phyloP scores from a whole-genome alignment of 2,888 invertebrate species.

The Sialis lutaria region DNA sequence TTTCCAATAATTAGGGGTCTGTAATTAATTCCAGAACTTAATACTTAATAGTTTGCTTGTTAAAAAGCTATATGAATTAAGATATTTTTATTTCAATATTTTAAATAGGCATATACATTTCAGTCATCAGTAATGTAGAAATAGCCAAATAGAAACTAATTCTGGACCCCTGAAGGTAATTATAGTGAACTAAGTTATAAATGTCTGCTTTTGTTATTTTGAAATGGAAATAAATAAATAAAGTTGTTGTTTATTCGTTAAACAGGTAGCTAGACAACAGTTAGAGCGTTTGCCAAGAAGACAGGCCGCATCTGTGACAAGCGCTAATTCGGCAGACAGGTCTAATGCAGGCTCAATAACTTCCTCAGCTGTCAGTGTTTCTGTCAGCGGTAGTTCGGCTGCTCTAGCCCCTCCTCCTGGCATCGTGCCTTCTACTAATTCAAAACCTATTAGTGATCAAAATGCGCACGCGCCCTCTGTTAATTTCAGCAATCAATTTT shows the following conservation, averaged over 20 bases:
- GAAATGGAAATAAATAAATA: neutral
- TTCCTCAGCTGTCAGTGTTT: slow-evolving; percentile 14
- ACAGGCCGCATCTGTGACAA: slow-evolving; percentile 27
- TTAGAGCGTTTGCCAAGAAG: slow-evolving; percentile 77
- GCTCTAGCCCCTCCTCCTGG: slow-evolving; percentile 18
- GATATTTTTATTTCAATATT: too few species aligned
- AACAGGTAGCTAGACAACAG: slow-evolving; percentile 69
- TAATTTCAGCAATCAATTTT: slow-evolving; percentile 4
- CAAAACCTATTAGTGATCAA: slow-evolving; percentile 1
- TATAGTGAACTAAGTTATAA: neutral
- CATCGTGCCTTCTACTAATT: slow-evolving; percentile 20
- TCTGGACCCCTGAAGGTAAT: neutral
- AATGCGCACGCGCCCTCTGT: neutral
- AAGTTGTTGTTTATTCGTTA: neutral
- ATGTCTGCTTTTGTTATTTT: neutral
- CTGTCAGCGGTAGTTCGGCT: slow-evolving; percentile 18
- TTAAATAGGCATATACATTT: too few species aligned
- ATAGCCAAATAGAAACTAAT: too few species aligned
- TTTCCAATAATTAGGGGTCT: neutral
- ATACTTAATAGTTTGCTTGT: too few species aligned
- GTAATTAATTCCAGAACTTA: too few species aligned
- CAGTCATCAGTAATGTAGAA: too few species aligned
- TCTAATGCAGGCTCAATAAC: slow-evolving; percentile 7
- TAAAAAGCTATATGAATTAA: too few species aligned
- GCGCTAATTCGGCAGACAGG: neutral